phyloP scores from a whole-genome alignment of 2,888 invertebrate genomes.

The Neelides folsomi region DNA sequence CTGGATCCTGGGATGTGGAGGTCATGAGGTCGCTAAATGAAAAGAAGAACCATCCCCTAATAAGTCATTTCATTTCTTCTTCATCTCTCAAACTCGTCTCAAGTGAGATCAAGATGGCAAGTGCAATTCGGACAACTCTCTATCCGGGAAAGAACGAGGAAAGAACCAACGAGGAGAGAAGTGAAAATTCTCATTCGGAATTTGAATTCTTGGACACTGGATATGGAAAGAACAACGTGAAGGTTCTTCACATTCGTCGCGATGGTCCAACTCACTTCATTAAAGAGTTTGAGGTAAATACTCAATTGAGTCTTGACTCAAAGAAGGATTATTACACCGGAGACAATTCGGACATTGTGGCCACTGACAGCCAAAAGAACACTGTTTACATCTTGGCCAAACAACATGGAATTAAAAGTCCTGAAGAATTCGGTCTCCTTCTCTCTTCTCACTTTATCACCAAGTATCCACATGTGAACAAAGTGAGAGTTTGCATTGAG shows the following conservation, averaged over 20 bases:
- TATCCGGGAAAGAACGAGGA: not conserved
- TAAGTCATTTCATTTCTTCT: too few species aligned
- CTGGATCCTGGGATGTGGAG: too few species aligned
- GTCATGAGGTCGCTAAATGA: too few species aligned
- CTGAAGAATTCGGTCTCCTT: slow-evolving; percentile 62
- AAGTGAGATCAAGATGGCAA: too few species aligned
- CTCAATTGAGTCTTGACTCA: slow-evolving; percentile 54
- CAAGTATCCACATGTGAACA: slow-evolving; percentile 59
- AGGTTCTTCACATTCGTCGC: slow-evolving; percentile 51
- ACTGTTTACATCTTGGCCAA: slow-evolving; percentile 66
- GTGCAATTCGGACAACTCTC: too few species aligned
- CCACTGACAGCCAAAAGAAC: slow-evolving; percentile 64
- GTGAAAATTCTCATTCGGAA: slow-evolving; percentile 28
- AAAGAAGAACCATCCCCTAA: too few species aligned
- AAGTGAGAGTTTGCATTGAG: slow-evolving; percentile 54
- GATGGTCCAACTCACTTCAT: slow-evolving; percentile 54
- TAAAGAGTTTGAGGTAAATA: slow-evolving; percentile 60
- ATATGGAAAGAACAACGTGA: slow-evolving; percentile 62
- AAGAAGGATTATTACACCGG: slow-evolving; percentile 58
- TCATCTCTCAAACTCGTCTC: too few species aligned
- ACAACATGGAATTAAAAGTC: slow-evolving; percentile 59
- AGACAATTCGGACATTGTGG: slow-evolving; percentile 67
- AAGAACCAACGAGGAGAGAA: not conserved
- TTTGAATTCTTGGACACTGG: slow-evolving; percentile 52
- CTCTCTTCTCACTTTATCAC: slow-evolving; percentile 59